Conservation (phyloP, 2,888 invertebrate species). For the Amblyjoppa fuscipennis region DNA sequence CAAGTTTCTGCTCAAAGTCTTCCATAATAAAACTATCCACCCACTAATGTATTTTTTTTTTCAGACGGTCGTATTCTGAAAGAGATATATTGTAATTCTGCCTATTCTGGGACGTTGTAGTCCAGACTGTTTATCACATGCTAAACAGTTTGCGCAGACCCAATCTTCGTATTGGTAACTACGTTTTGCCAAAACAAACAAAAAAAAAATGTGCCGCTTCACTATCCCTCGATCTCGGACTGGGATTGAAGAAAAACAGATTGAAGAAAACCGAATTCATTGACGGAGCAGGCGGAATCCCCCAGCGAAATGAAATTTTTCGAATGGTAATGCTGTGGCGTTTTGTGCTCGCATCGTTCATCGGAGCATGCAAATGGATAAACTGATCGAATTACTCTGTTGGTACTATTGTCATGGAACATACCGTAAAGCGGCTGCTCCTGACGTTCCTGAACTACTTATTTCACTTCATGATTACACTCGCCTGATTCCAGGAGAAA, state of each 20-base stretch:
- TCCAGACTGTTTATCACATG: too few species aligned
- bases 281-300: not conserved
- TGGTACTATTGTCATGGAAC: conserved; percentile 6
- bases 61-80: too few species aligned
- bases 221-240: too few species aligned
- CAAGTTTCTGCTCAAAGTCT: too few species aligned
- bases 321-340: conserved; percentile 5
- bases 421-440: conserved; percentile 29
- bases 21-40: too few species aligned
- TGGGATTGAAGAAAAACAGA: not conserved
- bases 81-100: too few species aligned
- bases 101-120: too few species aligned
- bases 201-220: too few species aligned
- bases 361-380: conserved; percentile 22
- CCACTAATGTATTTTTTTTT: too few species aligned
- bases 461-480: conserved; percentile 26
- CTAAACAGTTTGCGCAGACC: too few species aligned
- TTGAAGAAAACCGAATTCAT: not conserved
- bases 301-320: conserved; percentile 25
- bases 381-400: conserved; percentile 8
- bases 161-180: too few species aligned
- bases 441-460: conserved; percentile 26
- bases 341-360: conserved; percentile 7
- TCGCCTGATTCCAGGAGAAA: not conserved
- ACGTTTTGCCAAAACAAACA: too few species aligned